These are phyloP conservation scores for Felis chaus DNA, from an alignment of 2,113 vertebrate genomes.

Conservation along the genomic window DNA sequence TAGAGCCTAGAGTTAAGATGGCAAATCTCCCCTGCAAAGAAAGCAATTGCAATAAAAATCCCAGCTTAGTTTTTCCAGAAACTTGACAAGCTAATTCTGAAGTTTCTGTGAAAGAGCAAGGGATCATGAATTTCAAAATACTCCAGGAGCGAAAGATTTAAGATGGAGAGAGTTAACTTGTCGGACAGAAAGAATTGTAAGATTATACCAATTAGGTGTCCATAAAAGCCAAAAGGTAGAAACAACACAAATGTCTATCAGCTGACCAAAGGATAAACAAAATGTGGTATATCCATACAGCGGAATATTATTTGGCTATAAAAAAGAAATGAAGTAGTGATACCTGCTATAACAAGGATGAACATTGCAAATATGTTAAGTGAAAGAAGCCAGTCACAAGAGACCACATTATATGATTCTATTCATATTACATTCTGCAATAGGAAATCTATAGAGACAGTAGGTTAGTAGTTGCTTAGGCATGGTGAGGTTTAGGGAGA, in stretches of 20 bases:
- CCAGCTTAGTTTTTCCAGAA: background rate
- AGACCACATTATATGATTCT: background rate
- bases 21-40: background rate
- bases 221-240: background rate
- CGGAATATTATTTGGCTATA: background rate
- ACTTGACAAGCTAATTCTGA: background rate
- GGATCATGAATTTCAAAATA: background rate
- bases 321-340: background rate
- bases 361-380: background rate
- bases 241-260: background rate
- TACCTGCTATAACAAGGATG: background rate
- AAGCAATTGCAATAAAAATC: background rate
- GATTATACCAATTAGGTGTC: background rate
- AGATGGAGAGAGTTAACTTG: background rate
- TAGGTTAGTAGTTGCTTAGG: background rate
- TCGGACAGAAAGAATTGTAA: background rate
- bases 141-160: background rate
- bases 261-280: background rate
- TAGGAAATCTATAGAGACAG: background rate
- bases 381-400: background rate
- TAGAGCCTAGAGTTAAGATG: background rate
- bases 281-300: background rate
- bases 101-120: background rate
- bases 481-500: background rate
- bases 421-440: background rate